Evolutionary conservation across 2,888 invertebrate genomes (phyloP), one percentile per base, ranked within the genome.

Genomic region (Oscheius sp.): DNA sequence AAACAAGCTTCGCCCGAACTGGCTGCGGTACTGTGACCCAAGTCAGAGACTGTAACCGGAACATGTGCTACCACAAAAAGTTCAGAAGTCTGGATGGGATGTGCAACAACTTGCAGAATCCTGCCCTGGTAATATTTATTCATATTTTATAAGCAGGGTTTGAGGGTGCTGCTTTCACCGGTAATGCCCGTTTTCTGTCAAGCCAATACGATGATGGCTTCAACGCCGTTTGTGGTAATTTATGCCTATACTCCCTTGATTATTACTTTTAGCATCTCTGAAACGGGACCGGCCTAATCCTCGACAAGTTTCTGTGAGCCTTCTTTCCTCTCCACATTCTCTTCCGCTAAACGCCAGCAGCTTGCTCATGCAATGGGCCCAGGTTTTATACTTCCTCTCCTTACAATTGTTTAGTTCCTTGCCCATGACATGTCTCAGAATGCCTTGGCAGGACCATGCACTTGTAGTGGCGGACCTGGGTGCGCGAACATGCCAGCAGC

Each of bases 51-150:
- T 87, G 87, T 71, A 68, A 70, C 13, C 70, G 75, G 25, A 88
- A 88, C 71, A 35, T 76, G 35, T 87, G 87, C 75, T 87, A 76
- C 78, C 85, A 87, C 73, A 73, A 76, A 46, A 79, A 85, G 53
- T 99, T 95, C 89, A 92, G 98, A 0, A 93, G 92, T 72, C 92
- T 95, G 74, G 97, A 98, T 88, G 99, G 99, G 0, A 94, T 93
- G 27, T 99, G 99, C 89, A 99, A 99, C 89, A 99, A 99, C 23
- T 64, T 35, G 21, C 7, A 21, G 23, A 27, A 61, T 7, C 45
- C 69, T 46, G 27, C 69, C 46, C 46, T 68, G 23, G 53, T 23
- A 6, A 49, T 35, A 35, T 35, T 35, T 35, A n/a, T n/a, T n/a
- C n/a, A n/a, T n/a, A n/a, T n/a, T n/a, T n/a, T 45, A 16, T 45